These are phyloP conservation scores for Gastracanthus pulcherrimus DNA, from an alignment of 2,888 invertebrate genomes.

Conservation along the genomic window DNA sequence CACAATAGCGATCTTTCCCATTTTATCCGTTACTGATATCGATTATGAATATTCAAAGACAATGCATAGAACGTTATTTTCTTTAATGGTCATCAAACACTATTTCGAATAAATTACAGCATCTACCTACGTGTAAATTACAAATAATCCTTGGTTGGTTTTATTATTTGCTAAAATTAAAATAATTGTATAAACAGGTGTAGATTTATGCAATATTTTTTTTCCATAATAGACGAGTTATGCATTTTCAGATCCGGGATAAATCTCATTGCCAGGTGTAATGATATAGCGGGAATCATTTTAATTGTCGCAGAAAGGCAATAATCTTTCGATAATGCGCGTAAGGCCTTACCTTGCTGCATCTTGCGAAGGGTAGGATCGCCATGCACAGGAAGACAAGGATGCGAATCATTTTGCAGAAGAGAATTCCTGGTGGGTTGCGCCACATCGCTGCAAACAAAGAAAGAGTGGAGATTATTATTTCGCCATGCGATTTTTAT, in stretches of 20 bases:
- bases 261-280: conserved; percentile 16
- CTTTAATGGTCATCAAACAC: not conserved
- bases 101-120: not conserved
- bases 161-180: not conserved
- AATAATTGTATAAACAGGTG: not conserved
- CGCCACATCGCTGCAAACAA: conserved; percentile 76
- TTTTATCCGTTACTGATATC: not conserved
- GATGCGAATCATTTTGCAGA: conserved; percentile 76
- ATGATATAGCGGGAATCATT: not conserved
- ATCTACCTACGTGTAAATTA: not conserved
- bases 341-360: conserved; percentile 73
- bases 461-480: conserved; percentile 53
- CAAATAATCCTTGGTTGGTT: not conserved
- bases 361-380: conserved; percentile 75
- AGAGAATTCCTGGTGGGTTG: conserved; percentile 74
- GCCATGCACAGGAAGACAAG: conserved; percentile 75
- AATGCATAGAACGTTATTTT: not conserved
- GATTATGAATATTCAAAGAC: not conserved
- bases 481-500: not conserved
- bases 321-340: not conserved
- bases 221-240: not conserved
- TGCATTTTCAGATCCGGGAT: conserved; percentile 14
- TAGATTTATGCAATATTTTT: conserved; percentile 7
- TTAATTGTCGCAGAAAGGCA: not conserved
- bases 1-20: not conserved